Evolutionary conservation across 2,113 vertebrate genomes (phyloP), one percentile per base, ranked within the genome.

Genomic region (Psilopsiagon aurifrons): DNA sequence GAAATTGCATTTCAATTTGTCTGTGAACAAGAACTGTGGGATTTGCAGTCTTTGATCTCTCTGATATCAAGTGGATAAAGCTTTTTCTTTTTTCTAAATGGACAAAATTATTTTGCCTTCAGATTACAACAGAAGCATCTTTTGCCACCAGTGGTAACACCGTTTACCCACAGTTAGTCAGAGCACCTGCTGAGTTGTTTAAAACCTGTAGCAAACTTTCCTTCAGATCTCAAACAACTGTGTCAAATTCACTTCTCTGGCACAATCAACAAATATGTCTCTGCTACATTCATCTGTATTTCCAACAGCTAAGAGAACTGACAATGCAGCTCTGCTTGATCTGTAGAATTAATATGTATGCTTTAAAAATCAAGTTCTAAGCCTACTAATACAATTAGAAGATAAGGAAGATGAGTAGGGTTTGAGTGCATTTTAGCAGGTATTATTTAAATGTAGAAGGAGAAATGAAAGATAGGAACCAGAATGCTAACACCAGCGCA

Each of bases 1-100:
- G 43, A 93, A 94, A 96, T 59, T 89, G 74, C 77, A 96, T 92
- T 97, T 95, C 93, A 94, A 92, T 96, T 95, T 84, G 60, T 33
- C 90, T 90, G 80, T 92, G 70, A 93, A 92, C n/a, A 95, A 96
- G 52, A 96, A 93, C 47, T 81, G 62, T 64, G n/a, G 93, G 94
- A 76, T 89, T 89, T 94, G 68, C 69, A 85, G 52, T 47, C 84
- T 92, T 86, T 83, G 63, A 57, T 96, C 86, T 83, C 91, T 75
- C 91, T 97, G 95, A 74, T 78, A 84, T 85, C 63, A 39, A 93
- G 69, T 83, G 86, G 67, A 75, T 63, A 88, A 87, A 86, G 83
- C 44, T 6, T 20, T 63, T 78, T 71, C 33, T 90, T 80, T 91
- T 79, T 77, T 7, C 59, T 33, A 93, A 71, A 84, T 91, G 78